phyloP scores from a whole-genome alignment of 2,797 vertebrate species.

The Sandelia bainsii region DNA sequence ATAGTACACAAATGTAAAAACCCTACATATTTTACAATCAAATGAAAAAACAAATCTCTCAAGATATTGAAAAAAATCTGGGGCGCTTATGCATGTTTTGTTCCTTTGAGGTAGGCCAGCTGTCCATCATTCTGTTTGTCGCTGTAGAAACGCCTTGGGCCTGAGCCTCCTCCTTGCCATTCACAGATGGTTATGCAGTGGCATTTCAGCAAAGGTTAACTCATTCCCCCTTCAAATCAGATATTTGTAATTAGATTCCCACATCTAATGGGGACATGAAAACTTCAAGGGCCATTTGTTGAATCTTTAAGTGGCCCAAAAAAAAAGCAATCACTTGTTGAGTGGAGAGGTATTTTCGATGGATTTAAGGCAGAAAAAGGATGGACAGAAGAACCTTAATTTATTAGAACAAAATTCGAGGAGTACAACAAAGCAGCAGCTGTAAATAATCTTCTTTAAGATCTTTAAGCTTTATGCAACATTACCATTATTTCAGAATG shows the following conservation, averaged over 20 bases:
- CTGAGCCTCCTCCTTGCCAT: slow-evolving; percentile 67
- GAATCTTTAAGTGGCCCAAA: slow-evolving; percentile 60
- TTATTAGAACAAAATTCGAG: slow-evolving; percentile 1
- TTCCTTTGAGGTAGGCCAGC: slow-evolving; percentile 62
- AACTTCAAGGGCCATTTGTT: slow-evolving; percentile 64
- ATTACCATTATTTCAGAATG: no score
- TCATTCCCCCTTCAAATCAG: slow-evolving; percentile 75
- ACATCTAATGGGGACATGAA: slow-evolving; percentile 64
- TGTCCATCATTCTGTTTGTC: slow-evolving; percentile 72
- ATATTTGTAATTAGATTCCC: slow-evolving; percentile 80
- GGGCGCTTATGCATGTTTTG: slow-evolving; percentile 26
- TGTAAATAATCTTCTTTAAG: slow-evolving; percentile 1
- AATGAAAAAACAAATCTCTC: slow-evolving; percentile 38
- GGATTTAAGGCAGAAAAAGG: slow-evolving; percentile 27
- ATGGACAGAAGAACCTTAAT: slow-evolving; percentile 29
- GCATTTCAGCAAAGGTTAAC: slow-evolving; percentile 83
- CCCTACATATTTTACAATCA: slow-evolving; percentile 34
- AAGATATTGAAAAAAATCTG: slow-evolving; percentile 22
- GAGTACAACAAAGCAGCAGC: neutral
- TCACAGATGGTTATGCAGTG: slow-evolving; percentile 75
- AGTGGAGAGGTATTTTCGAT: slow-evolving; percentile 35
- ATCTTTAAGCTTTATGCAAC: no score
- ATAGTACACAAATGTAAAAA: slow-evolving; percentile 21
- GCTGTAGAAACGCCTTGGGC: slow-evolving; percentile 65
- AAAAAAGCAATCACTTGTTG: slow-evolving; percentile 56